phyloP scores from a whole-genome alignment of 2,797 vertebrate species.

The Rhyacichthys aspro region DNA sequence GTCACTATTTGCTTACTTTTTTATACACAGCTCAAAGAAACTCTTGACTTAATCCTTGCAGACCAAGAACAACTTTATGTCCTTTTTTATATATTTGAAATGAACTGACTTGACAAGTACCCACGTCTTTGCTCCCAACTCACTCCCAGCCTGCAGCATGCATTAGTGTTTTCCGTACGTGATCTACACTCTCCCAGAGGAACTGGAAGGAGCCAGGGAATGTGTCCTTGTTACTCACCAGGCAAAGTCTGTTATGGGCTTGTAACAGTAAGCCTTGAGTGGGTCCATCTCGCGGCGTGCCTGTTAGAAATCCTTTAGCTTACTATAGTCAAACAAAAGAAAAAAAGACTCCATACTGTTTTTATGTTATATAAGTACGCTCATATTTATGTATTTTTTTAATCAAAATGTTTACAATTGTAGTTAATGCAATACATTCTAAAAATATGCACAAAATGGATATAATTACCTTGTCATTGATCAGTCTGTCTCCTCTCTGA shows the following conservation, averaged over 20 bases:
- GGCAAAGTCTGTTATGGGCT: constrained; percentile 61
- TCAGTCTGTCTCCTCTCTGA: constrained; percentile 50
- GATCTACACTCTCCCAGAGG: constrained; percentile 58
- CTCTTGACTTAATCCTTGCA: neutral
- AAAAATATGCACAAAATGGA: constrained; percentile 11
- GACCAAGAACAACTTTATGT: constrained; percentile 15
- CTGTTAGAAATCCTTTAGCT: constrained; percentile 41
- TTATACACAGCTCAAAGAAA: constrained; percentile 21
- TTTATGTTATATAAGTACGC: constrained; percentile 17
- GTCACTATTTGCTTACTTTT: constrained; percentile 18
- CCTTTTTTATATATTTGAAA: neutral
- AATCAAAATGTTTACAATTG: too few relatives aligned
- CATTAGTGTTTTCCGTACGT: constrained; percentile 53
- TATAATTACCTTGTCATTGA: constrained; percentile 71
- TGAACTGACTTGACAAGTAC: constrained; percentile 17
- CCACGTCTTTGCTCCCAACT: constrained; percentile 17
- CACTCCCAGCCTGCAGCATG: constrained; percentile 20
- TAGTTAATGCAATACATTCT: neutral
- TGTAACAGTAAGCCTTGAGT: constrained; percentile 66
- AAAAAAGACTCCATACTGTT: constrained; percentile 35
- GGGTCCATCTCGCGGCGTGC: constrained; percentile 54
- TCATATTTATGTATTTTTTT: too few relatives aligned
- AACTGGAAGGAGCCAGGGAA: constrained; percentile 60
- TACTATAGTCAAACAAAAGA: constrained; percentile 41
- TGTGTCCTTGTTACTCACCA: constrained; percentile 70